A percentile compares a stretch with the other conserved stretches of the same genome.
These are phyloP conservation scores for Heteromormyrus szaboi DNA, from an alignment of 2,797 vertebrate species.

Conservation along the genomic window DNA sequence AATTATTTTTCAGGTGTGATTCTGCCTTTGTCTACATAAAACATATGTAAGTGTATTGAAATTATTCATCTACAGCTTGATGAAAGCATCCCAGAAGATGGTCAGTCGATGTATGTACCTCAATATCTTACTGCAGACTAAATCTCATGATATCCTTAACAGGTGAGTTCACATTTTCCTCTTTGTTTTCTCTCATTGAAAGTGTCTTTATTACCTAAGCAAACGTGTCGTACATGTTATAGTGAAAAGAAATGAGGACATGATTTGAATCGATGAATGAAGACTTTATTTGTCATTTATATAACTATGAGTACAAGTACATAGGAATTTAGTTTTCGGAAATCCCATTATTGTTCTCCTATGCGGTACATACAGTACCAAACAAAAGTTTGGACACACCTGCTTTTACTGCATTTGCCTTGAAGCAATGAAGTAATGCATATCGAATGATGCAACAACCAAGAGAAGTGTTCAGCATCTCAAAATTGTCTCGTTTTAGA, in stretches of 20 bases:
- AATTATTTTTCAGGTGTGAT: neutral
- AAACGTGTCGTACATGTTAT: neutral
- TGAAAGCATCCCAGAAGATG: slow-evolving; percentile 95
- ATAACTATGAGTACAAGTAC: neutral
- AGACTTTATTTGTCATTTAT: neutral
- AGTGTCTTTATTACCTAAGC: neutral
- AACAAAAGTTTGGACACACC: neutral
- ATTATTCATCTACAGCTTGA: slow-evolving; percentile 61
- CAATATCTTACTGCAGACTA: slow-evolving; percentile 88
- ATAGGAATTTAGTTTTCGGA: neutral
- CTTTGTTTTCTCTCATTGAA: neutral
- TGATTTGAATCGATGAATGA: neutral
- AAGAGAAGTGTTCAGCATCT: neutral
- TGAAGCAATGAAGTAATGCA: neutral
- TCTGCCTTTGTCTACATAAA: neutral
- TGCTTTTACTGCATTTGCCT: neutral
- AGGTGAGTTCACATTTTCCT: slow-evolving; percentile 60
- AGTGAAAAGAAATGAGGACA: neutral
- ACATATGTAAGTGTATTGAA: neutral
- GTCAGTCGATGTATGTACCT: slow-evolving; percentile 92
- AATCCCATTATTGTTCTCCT: neutral
- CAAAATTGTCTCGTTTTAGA: neutral
- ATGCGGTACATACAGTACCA: neutral
- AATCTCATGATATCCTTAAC: slow-evolving; percentile 76
- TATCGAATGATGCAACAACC: neutral